Percentiles rank a stretch among this genome's conserved stretches.
These are phyloP conservation scores for Esox masquinongy DNA, from an alignment of 2,797 vertebrate species.

Conservation along the genomic window DNA sequence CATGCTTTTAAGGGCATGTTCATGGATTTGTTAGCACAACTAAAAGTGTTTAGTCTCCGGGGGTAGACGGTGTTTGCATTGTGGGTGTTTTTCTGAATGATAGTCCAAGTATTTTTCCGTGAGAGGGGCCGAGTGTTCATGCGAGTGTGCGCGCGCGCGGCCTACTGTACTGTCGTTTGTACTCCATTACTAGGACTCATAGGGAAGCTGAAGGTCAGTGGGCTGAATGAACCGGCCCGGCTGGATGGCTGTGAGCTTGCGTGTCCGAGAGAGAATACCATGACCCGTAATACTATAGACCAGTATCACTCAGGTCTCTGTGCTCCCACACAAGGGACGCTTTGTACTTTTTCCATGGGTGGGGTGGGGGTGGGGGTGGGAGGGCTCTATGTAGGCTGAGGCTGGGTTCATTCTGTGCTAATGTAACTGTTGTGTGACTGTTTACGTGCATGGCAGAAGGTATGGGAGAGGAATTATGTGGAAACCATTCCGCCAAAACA, in stretches of 20 bases:
- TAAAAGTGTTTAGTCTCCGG: neutral
- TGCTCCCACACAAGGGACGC: conserved; percentile 69
- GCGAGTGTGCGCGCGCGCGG: conserved; percentile 9
- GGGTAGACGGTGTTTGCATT: conserved; percentile 9
- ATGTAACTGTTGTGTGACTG: conserved; percentile 49
- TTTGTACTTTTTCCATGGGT: conserved; percentile 69
- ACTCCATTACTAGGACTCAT: conserved; percentile 63
- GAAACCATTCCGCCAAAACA: conserved; percentile 56
- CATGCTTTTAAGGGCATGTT: neutral
- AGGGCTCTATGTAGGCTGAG: conserved; percentile 39
- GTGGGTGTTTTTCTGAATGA: neutral
- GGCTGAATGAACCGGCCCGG: conserved; percentile 52
- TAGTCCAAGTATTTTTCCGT: neutral
- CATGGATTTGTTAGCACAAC: neutral
- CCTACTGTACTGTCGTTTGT: conserved; percentile 60
- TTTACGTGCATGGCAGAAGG: conserved; percentile 46
- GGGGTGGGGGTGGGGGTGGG: conserved; percentile 50
- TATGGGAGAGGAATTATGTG: conserved; percentile 29
- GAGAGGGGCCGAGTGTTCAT: conserved; percentile 19
- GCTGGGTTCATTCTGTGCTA: conserved; percentile 41
- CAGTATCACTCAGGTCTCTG: conserved; percentile 72
- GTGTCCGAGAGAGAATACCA: conserved; percentile 63
- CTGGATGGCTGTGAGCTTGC: conserved; percentile 20
- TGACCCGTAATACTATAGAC: conserved; percentile 63
- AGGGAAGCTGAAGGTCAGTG: conserved; percentile 72